A percentile compares a stretch with the other conserved stretches of the same genome.
Evolutionary conservation across 1,140 invertebrate genomes (phyloP).

Genomic region (Leptestheria dahalacensis): DNA sequence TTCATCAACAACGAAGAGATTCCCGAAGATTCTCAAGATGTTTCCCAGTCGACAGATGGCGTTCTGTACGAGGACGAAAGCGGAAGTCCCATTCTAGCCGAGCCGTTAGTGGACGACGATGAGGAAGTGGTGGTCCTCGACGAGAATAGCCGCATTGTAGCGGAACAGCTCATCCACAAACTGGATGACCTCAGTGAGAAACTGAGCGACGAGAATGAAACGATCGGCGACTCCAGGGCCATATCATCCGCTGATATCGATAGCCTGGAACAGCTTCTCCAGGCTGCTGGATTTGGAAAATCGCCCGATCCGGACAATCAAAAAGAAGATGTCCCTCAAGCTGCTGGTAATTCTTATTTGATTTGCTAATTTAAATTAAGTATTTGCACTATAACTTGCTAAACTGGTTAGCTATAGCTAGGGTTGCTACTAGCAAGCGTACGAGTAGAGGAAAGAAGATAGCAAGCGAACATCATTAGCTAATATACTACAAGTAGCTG

Average conservation of each 20-base stretch:
- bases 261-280: conserved; percentile 2
- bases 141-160: conserved; percentile 1
- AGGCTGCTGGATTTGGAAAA: not conserved
- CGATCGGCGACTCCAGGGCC: not conserved
- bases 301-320: not conserved
- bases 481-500: too few relatives aligned
- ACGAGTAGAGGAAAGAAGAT: too few relatives aligned
- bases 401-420: too few relatives aligned
- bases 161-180: conserved; percentile 4
- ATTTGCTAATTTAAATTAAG: too few relatives aligned
- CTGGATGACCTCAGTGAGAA: conserved; percentile 8
- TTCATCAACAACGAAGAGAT: too few relatives aligned
- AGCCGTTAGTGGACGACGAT: conserved; percentile 2
- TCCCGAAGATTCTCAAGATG: not conserved
- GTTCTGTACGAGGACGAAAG: not conserved
- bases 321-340: not conserved
- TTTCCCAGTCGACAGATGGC: not conserved
- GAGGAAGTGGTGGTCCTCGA: conserved; percentile 3
- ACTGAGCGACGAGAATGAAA: conserved; percentile 3
- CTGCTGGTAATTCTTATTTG: too few relatives aligned
- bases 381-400: too few relatives aligned
- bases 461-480: too few relatives aligned
- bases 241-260: not conserved
- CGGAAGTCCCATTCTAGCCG: not conserved
- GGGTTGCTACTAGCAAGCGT: too few relatives aligned